Base-by-base conservation (phyloP, 2,113 vertebrate species). In the Oreochromis tanganicae region DNA sequence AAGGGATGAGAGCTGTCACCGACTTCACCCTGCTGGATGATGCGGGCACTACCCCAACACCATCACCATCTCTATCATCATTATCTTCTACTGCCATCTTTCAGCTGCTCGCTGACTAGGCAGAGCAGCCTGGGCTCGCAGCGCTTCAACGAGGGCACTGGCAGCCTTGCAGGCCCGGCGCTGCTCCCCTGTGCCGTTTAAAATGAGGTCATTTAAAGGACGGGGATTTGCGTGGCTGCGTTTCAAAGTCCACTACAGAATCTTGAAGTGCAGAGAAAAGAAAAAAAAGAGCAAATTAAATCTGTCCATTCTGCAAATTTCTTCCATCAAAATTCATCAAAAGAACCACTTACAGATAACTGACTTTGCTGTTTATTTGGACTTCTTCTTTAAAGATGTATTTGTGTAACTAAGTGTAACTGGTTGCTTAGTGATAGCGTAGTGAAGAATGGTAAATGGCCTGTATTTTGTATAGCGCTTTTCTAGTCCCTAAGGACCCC, bases 131-230 rank as follows among this genome's bases (percentile, higher is more conserved):
- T 19, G 80, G 41, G n/a, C 73, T 50, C 6, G 27, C 10, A 78
- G 73, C 10, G 3, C 36, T 68, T 41, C 54, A 34, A 36, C 21
- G 24, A n/a, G 36, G 52, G 82, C 71, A 7, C 90, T 59, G 84
- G 63, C 83, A 85, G 52, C 71, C 81, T 54, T 2, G n/a, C 13
- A 71, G 85, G 66, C 85, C 73, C 71, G 5, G 59, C 27, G 38
- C 85, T 9, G 80, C 80, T 90, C 87, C 86, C 81, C 10, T 24
- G 89, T 81, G 78, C 38, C 0, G 81, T 85, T 68, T 36, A 55
- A 90, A 95, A 95, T 78, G 56, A 94, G 94, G 93, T 95, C 90
- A 92, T 85, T 92, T 89, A 86, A 81, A 89, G 87, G 93, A 93
- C 87, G 21, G 90, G 90, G 90, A 84, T 91, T 93, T 92, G 75